These are phyloP conservation scores for Aramus guarauna DNA, from an alignment of 2,113 vertebrate species.

Conservation along the genomic window DNA sequence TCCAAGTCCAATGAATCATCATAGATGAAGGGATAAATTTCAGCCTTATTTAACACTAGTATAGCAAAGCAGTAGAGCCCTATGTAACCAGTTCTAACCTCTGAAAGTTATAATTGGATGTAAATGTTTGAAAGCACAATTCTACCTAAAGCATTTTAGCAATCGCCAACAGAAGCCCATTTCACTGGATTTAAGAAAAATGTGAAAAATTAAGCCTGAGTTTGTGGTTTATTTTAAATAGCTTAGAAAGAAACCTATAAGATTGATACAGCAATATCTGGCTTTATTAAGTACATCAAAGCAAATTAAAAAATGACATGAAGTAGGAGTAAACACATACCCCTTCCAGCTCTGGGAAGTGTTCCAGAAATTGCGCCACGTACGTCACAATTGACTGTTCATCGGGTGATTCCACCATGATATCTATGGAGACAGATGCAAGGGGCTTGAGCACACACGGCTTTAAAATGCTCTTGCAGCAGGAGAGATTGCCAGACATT, in stretches of 20 bases:
- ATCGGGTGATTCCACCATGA: conserved; percentile 86
- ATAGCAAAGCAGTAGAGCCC: neutral
- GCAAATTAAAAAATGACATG: neutral
- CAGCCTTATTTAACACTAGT: neutral
- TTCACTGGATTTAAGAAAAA: neutral
- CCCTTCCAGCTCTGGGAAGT: conserved; percentile 89
- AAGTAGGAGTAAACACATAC: conserved; percentile 69
- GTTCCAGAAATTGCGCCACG: conserved; percentile 93
- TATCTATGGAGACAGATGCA: conserved; percentile 75
- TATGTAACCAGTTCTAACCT: neutral
- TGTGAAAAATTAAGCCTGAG: neutral
- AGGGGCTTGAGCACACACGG: neutral
- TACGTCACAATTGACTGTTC: conserved; percentile 95
- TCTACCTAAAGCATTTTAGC: neutral
- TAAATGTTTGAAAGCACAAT: neutral
- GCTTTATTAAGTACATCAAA: neutral
- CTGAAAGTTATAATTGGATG: neutral
- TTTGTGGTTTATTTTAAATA: neutral
- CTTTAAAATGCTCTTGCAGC: neutral
- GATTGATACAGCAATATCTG: neutral
- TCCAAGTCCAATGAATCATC: neutral
- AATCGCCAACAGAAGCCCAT: neutral
- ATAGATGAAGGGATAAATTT: neutral
- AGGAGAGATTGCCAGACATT: neutral
- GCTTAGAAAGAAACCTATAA: neutral